Evolutionary conservation across 1,140 invertebrate species (phyloP).

Genomic region (Anagrus nilaparvatae): DNA sequence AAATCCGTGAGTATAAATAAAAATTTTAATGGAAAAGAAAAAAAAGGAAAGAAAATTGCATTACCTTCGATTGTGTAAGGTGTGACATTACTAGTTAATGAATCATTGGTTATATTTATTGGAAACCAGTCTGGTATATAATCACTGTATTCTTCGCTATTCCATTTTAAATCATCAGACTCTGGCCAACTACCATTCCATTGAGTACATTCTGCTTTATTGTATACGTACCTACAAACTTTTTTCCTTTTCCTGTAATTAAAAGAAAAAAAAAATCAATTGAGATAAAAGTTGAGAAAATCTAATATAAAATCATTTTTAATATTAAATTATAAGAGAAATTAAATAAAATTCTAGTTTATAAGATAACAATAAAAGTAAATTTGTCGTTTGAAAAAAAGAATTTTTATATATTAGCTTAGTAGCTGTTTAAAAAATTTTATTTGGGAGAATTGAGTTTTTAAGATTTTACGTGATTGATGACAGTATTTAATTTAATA

Average conservation of each 20-base stretch:
- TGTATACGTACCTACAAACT: slow-evolving; percentile 54
- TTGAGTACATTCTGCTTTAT: slow-evolving; percentile 51
- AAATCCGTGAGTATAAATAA: too few relatives aligned
- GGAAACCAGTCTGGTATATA: slow-evolving; percentile 32
- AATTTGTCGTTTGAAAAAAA: too few relatives aligned
- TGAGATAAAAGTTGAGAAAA: not conserved
- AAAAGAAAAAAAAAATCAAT: not conserved
- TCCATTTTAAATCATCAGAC: slow-evolving; percentile 32
- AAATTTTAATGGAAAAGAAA: slow-evolving; percentile 12
- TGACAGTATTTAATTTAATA: too few relatives aligned
- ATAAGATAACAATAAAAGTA: too few relatives aligned
- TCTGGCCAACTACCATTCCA: slow-evolving; percentile 42
- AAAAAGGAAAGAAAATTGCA: slow-evolving; percentile 3
- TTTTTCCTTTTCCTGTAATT: slow-evolving; percentile 52
- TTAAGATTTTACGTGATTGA: too few relatives aligned
- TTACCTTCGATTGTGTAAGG: slow-evolving; percentile 27
- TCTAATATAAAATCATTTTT: slow-evolving; percentile 9
- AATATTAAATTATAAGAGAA: too few relatives aligned
- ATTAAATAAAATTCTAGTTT: too few relatives aligned
- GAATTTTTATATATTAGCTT: too few relatives aligned
- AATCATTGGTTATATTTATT: slow-evolving; percentile 32
- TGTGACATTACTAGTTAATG: slow-evolving; percentile 22
- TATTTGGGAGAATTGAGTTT: too few relatives aligned
- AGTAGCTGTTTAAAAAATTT: too few relatives aligned
- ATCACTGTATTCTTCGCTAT: slow-evolving; percentile 33